phyloP scores from a whole-genome alignment of 2,888 invertebrate species.

The Nomada lathburiana region DNA sequence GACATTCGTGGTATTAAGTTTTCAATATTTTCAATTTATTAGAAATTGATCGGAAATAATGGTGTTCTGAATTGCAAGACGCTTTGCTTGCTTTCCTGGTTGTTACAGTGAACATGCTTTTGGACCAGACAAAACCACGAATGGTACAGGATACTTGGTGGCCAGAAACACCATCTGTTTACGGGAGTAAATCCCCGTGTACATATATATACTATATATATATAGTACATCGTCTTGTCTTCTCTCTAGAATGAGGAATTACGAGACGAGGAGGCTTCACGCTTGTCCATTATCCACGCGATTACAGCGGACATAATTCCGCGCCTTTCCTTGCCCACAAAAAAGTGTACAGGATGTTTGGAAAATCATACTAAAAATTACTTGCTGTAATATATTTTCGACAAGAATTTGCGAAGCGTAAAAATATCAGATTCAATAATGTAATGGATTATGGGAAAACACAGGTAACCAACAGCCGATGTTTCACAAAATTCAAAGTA shows the following conservation, averaged over 20 bases:
- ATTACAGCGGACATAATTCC: conserved; percentile 27
- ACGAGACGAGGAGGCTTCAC: conserved; percentile 29
- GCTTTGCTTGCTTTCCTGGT: conserved; percentile 19
- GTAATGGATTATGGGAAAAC: too few species aligned
- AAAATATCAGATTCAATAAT: too few species aligned
- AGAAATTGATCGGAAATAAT: not conserved
- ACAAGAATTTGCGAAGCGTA: too few species aligned
- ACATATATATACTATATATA: not conserved
- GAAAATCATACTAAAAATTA: not conserved
- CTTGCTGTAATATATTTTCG: too few species aligned
- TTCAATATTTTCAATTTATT: too few species aligned
- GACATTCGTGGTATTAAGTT: too few species aligned
- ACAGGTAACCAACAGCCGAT: too few species aligned
- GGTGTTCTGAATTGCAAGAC: conserved; percentile 28
- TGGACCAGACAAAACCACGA: conserved; percentile 19
- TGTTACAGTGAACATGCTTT: not conserved
- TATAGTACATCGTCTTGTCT: conserved; percentile 15
- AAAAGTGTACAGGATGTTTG: not conserved
- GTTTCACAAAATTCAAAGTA: too few species aligned
- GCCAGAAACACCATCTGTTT: conserved; percentile 36
- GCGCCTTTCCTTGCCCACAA: not conserved
- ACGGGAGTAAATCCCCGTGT: conserved; percentile 42
- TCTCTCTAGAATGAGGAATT: conserved; percentile 40
- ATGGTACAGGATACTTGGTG: conserved; percentile 15
- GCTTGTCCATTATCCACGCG: conserved; percentile 27